A percentile compares a stretch with the other conserved stretches of the same genome.
Evolutionary conservation across 2,113 vertebrate genomes (phyloP).

Genomic region (Salvelinus sp.): DNA sequence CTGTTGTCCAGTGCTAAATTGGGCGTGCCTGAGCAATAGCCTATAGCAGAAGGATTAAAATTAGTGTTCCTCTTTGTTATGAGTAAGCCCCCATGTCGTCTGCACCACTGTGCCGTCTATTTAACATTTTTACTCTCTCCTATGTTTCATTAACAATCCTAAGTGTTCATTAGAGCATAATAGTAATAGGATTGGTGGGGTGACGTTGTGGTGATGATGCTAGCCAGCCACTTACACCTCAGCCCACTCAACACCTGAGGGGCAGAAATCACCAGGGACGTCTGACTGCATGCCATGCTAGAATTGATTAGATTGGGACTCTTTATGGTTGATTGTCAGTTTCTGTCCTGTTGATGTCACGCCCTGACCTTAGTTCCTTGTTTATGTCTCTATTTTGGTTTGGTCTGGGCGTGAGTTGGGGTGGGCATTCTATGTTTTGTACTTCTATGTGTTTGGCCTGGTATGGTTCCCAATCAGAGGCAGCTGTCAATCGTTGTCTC

Average conservation of each 20-base stretch:
- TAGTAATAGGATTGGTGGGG: constrained; percentile 3
- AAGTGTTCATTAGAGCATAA: background rate
- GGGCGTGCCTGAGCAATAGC: too few relatives aligned
- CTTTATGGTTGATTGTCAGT: constrained; percentile 62
- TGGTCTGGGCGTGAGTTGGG: too few relatives aligned
- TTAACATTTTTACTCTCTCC: background rate
- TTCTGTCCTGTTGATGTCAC: constrained; percentile 47
- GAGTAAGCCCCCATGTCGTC: background rate
- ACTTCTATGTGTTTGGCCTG: too few relatives aligned
- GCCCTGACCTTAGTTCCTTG: too few relatives aligned
- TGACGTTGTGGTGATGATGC: constrained; percentile 35
- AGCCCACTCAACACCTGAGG: constrained; percentile 43
- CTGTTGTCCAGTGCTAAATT: background rate
- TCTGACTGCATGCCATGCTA: constrained; percentile 43
- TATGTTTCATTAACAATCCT: constrained; percentile 22
- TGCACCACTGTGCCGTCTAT: background rate
- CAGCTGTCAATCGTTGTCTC: too few relatives aligned
- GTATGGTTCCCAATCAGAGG: too few relatives aligned
- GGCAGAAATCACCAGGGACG: constrained; percentile 36
- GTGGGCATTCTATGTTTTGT: too few relatives aligned
- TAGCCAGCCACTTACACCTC: constrained; percentile 46
- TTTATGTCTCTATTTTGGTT: too few relatives aligned
- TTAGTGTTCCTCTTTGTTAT: background rate
- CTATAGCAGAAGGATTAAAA: background rate
- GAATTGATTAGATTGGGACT: constrained; percentile 65